Base-by-base conservation (phyloP, 2,113 vertebrate genomes). In the Leucopternis melanops region DNA sequence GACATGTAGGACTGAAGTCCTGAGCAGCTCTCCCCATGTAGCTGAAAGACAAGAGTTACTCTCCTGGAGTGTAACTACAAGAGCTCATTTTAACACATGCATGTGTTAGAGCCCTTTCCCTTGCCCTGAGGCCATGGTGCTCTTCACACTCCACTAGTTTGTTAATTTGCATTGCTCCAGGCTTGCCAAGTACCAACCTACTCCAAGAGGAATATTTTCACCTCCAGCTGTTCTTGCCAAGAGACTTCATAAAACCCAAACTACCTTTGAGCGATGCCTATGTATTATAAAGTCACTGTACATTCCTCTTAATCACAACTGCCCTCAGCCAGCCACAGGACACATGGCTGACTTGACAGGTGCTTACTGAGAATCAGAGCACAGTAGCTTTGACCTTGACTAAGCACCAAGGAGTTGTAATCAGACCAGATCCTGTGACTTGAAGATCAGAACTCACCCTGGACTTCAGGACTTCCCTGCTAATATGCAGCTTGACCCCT, bases 401-500 rank as follows among this genome's bases (percentile, higher is more conserved):
- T 50, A 26, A 26, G 50, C 52, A 26, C 13, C 15, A 59, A 7
- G 3, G 3, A 61, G 1, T 1, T 54, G 23, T 6, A 4, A 50
- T 57, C 23, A 77, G 38, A 54, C 15, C 23, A 70, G 3, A 5
- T 23, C 11, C 34, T 25, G 21, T 6, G 4, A 58, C 42, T 45
- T 27, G 7, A 75, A 12, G 13, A 42, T 31, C 11, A 88, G 44
- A 67, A 92, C 97, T 50, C 92, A 98, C 98, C 88, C 94, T 96
- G 6, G 74, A 97, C 49, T 95, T 96, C 44, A 98, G 61, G 16
- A 92, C 17, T 65, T 26, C 26, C 71, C 49, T 98, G 81, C 44
- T 93, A 44, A 98, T 92, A 38, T 96, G 45, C 44, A 98, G 32
- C 27, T 79, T 97, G 29, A 95, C 49, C 9, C 98, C 98, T 32